Evolutionary conservation across 2,888 invertebrate genomes (phyloP), one percentile per base, ranked within the genome.

Genomic region (Andrena praecox): DNA sequence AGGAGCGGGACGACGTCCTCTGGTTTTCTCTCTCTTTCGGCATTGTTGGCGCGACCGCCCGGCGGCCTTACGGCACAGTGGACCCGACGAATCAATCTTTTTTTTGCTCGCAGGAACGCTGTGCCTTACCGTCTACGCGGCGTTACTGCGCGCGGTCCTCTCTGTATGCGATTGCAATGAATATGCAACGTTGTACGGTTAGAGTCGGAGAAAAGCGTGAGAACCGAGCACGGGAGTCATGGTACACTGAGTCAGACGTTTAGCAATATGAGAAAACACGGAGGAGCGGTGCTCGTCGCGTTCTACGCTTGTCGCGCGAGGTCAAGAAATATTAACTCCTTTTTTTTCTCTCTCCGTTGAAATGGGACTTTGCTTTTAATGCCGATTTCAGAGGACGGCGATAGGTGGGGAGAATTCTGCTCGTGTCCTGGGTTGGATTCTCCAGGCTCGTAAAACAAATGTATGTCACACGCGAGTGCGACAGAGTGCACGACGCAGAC

Each of bases 201-300:
- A 29, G 31, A 59, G 72, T 72, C 54, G 48, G 33, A 83, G 69
- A 82, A 84, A 86, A 88, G 76, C 87, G 88, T 87, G 87, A 86
- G 89, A 89, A 87, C 77, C 71, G 12, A 35, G 63, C 56, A 24
- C 52, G 27, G 52, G 54, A 80, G 88, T 85, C 85, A 87, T 74
- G 86, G 78, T 84, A 82, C 75, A 83, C 69, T 80, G 88, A 89
- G 67, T 88, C 84, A 80, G 75, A 64, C 69, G 24, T 64, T 68
- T 68, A 80, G 78, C 77, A 77, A 84, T 82, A 85, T 52, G 71
- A 75, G 77, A 79, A 79, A 81, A 69, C 33, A 74, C 48, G 67
- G 59, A 84, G 68, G 56, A 73, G 50, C 27, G 29, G 66, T 20
- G 56, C 74, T 48, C 52, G 66, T 50, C 67, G 31, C 24, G n/a